These are phyloP conservation scores for Petrosia ficiformis DNA, from an alignment of 37 sponge, comb jelly and placozoan species.

Conservation along the genomic window DNA sequence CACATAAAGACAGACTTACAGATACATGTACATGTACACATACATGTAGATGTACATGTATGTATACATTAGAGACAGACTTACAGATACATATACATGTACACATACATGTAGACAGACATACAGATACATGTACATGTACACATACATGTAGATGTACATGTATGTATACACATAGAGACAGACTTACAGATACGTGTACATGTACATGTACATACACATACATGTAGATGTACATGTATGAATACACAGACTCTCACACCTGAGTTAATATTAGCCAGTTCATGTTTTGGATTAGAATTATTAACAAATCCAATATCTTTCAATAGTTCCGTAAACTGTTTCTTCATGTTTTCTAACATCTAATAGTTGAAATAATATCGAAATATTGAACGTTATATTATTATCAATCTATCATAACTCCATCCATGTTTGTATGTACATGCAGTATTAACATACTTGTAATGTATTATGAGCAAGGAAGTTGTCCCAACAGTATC, in stretches of 20 bases:
- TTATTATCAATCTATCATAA: background rate
- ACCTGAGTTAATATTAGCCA: slow-evolving; percentile 67
- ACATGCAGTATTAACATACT: too few relatives aligned
- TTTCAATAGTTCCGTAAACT: slow-evolving; percentile 73
- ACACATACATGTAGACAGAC: too few relatives aligned
- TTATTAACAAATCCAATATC: slow-evolving; percentile 57
- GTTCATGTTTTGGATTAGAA: slow-evolving; percentile 32
- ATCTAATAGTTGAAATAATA: too few relatives aligned
- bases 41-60: too few relatives aligned
- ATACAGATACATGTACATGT: too few relatives aligned
- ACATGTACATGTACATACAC: background rate
- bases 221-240: background rate
- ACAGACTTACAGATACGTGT: too few relatives aligned
- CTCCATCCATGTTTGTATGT: too few relatives aligned
- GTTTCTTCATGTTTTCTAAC: slow-evolving; percentile 66
- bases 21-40: too few relatives aligned
- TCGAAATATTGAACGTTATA: background rate
- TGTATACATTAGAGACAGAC: too few relatives aligned
- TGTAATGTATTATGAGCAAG: slow-evolving; percentile 64
- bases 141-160: too few relatives aligned
- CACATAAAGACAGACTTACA: too few relatives aligned
- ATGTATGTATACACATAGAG: background rate
- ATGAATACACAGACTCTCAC: background rate
- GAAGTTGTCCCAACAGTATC: slow-evolving; percentile 80
- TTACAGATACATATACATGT: too few relatives aligned